A percentile compares a stretch with the other conserved stretches of the same genome.
Evolutionary conservation across 1,140 invertebrate species (phyloP).

Genomic region (Colletes latitarsis): DNA sequence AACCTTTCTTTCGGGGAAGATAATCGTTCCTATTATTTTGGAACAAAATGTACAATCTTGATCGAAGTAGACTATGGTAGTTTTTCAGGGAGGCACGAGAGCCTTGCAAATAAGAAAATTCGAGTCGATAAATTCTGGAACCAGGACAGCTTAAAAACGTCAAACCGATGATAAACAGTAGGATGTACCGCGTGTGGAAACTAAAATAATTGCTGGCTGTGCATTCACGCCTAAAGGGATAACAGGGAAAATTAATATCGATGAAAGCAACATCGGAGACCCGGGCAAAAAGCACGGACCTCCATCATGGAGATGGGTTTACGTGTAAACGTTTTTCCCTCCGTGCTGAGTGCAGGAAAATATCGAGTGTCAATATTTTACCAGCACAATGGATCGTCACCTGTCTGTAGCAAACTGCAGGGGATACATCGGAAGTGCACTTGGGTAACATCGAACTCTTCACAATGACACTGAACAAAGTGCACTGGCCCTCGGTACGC

Average conservation of each 20-base stretch:
- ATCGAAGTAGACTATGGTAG: too few species aligned
- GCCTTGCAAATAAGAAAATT: background rate
- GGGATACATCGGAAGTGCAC: conserved; percentile 68
- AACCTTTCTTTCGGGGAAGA: too few species aligned
- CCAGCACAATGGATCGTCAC: conserved; percentile 67
- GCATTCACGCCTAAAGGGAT: background rate
- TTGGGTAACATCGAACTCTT: conserved; percentile 37
- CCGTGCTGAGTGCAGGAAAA: conserved; percentile 56
- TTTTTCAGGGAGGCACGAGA: background rate
- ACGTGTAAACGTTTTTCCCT: conserved; percentile 53
- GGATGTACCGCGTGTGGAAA: background rate
- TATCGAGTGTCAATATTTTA: conserved; percentile 77
- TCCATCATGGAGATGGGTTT: conserved; percentile 40
- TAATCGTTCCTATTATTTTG: too few species aligned
- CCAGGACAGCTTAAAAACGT: background rate
- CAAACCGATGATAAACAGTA: background rate
- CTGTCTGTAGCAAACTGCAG: conserved; percentile 67
- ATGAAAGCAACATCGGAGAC: conserved; percentile 5
- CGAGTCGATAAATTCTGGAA: background rate
- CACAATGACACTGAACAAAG: conserved; percentile 46
- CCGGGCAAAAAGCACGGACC: conserved; percentile 5
- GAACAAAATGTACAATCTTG: too few species aligned
- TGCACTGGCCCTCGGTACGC: conserved; percentile 31
- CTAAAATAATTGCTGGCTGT: conserved; percentile 13
- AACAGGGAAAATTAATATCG: conserved; percentile 26